phyloP scores from a whole-genome alignment of 1,140 invertebrate species.

The Monomorium pharaonis region DNA sequence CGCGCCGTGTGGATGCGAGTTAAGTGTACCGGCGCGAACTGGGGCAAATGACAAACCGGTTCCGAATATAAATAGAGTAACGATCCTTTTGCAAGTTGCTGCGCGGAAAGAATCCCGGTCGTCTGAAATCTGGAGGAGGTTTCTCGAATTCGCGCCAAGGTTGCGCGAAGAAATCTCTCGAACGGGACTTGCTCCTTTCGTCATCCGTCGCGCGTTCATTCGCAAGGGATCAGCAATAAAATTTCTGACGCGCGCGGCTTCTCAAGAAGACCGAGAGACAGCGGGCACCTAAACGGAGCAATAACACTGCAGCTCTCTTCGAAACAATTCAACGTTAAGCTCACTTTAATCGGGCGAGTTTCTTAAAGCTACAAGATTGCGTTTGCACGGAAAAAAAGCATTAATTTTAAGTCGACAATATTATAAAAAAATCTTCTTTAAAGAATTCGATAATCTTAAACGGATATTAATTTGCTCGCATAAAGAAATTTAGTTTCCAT shows the following conservation, averaged over 20 bases:
- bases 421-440: too few species aligned
- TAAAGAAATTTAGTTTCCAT: too few species aligned
- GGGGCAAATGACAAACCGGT: slow-evolving; percentile 32
- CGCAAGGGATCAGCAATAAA: background rate
- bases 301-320: too few species aligned
- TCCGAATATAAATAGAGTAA: slow-evolving; percentile 26
- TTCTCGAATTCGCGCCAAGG: background rate
- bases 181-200: background rate
- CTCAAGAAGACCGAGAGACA: too few species aligned
- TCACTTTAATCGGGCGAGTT: too few species aligned
- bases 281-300: too few species aligned
- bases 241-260: background rate
- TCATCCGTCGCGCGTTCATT: background rate
- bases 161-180: background rate
- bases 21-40: slow-evolving; percentile 12
- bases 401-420: too few species aligned
- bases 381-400: too few species aligned
- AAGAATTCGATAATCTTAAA: too few species aligned
- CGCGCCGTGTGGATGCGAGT: slow-evolving; percentile 7
- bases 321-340: too few species aligned
- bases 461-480: too few species aligned
- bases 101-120: background rate
- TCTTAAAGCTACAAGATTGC: too few species aligned
- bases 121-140: background rate
- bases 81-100: background rate